Evolutionary conservation across 2,888 invertebrate species (phyloP).

Genomic region (Heliconius charithonia): DNA sequence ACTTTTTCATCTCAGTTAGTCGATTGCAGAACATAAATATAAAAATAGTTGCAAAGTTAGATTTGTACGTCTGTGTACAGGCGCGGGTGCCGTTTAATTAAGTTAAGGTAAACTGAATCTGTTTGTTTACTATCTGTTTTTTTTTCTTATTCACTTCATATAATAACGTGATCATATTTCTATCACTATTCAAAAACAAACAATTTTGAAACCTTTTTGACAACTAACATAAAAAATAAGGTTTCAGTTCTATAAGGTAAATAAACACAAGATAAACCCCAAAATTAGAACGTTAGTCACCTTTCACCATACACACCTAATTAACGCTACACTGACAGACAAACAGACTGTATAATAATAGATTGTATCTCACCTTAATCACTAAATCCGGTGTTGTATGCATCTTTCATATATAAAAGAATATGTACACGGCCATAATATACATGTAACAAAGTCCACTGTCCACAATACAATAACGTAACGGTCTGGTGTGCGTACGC

Average conservation of each 20-base stretch:
- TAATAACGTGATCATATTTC: not conserved
- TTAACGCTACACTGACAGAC: not conserved
- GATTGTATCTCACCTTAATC: slow-evolving; percentile 37
- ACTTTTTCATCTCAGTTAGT: slow-evolving; percentile 2
- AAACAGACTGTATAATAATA: not conserved
- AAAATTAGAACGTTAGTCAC: not conserved
- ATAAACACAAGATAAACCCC: not conserved
- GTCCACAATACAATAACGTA: slow-evolving; percentile 31
- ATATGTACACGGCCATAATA: not conserved
- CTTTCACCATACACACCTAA: not conserved
- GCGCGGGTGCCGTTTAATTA: not conserved
- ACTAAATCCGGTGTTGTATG: slow-evolving; percentile 39
- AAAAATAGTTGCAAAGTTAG: not conserved
- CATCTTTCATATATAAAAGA: slow-evolving; percentile 22
- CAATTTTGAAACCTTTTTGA: not conserved
- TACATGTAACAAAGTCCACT: slow-evolving; percentile 20
- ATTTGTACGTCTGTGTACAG: not conserved
- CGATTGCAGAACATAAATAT: not conserved
- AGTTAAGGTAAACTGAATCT: not conserved
- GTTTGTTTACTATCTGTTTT: not conserved
- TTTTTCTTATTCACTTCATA: not conserved
- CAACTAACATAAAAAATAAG: not conserved
- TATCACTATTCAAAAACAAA: not conserved
- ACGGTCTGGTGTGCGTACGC: slow-evolving; percentile 41
- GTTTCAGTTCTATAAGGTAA: not conserved